These are phyloP conservation scores for Sphaerodactylus townsendi DNA, from an alignment of 2,113 vertebrate genomes.

Conservation along the genomic window DNA sequence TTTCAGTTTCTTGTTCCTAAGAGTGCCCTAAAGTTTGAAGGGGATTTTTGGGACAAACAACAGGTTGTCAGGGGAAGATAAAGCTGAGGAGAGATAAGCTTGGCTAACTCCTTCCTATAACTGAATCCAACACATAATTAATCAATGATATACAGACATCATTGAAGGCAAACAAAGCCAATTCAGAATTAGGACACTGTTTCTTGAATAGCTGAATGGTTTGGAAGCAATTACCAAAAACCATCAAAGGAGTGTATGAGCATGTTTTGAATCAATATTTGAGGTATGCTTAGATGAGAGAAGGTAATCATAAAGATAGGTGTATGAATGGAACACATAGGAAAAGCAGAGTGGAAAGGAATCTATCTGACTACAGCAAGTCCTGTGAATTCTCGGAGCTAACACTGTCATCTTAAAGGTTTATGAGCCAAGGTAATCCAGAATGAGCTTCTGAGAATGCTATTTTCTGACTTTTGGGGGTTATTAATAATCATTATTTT, in stretches of 20 bases:
- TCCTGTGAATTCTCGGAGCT: background rate
- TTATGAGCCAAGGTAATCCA: conserved; percentile 1
- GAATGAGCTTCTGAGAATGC: background rate
- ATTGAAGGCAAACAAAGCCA: background rate
- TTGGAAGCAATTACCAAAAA: background rate
- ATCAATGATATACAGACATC: background rate
- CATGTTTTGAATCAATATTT: background rate
- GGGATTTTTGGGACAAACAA: no score
- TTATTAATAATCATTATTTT: conserved; percentile 11
- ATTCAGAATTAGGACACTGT: background rate
- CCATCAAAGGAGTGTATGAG: background rate
- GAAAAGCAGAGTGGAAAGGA: background rate
- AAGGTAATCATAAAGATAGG: conserved; percentile 26
- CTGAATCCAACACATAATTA: background rate
- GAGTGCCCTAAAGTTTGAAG: no score
- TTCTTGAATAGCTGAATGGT: background rate
- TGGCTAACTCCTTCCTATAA: background rate
- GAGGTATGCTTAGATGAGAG: conserved; percentile 28
- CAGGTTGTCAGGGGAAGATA: no score
- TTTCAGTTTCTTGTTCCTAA: no score
- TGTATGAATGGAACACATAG: background rate
- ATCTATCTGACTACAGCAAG: conserved; percentile 18
- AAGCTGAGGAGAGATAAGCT: no score
- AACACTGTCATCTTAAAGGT: background rate
- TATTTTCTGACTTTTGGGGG: background rate